Conservation (phyloP, 2,888 invertebrate species). For the Nudaria mundana region DNA sequence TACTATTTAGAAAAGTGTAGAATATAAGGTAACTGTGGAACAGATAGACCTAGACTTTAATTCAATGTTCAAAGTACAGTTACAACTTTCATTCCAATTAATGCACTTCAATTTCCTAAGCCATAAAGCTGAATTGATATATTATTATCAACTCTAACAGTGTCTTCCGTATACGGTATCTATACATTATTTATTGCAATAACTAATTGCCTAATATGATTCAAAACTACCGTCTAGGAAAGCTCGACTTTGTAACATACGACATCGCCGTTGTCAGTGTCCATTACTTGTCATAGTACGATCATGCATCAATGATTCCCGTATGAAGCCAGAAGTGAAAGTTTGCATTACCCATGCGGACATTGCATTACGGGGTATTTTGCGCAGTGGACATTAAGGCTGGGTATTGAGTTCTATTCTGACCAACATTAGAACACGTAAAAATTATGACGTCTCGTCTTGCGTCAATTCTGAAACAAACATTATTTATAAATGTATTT, state of each 20-base stretch:
- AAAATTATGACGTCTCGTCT: no score
- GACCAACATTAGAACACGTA: no score
- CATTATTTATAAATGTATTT: no score
- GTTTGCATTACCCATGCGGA: no score
- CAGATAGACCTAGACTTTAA: no score
- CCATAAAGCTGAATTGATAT: conserved; percentile 13
- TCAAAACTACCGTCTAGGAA: conserved; percentile 30
- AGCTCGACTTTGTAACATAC: conserved; percentile 29
- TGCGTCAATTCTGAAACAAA: no score
- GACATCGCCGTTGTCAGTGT: conserved; percentile 18
- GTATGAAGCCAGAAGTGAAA: conserved; percentile 27
- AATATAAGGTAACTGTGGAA: no score
- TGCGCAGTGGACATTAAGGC: no score
- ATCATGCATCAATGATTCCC: conserved; percentile 43
- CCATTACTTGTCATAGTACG: conserved; percentile 13
- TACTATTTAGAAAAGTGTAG: no score
- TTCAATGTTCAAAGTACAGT: no score
- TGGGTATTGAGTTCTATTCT: no score
- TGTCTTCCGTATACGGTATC: conserved; percentile 21
- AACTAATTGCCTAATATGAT: conserved; percentile 27
- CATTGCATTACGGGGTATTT: conserved; percentile 17
- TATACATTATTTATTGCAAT: conserved; percentile 18
- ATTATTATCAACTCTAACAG: conserved; percentile 19
- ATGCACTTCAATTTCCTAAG: neutral
- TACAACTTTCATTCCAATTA: neutral